Base-by-base conservation (phyloP, 2,113 vertebrate species). In the Laterallus jamaicensis region DNA sequence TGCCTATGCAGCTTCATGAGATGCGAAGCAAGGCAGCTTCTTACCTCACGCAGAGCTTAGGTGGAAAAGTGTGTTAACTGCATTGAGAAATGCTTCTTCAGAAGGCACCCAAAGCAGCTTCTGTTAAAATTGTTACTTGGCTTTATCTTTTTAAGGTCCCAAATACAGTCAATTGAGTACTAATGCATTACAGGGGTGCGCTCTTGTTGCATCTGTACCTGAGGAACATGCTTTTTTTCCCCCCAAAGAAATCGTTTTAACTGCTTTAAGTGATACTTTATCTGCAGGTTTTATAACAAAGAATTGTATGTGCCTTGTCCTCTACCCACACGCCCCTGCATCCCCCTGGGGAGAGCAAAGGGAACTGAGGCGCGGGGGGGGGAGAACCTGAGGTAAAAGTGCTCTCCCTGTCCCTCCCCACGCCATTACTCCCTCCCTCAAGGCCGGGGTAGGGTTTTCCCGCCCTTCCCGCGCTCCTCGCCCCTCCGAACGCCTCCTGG, bases 311-410 rank as follows among this genome's bases (percentile, higher is more conserved):
- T 47, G 17, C 44, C 44, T 47, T 25, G 25, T 35, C 18, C 26
- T 49, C 0, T 11, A 5, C 11, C 35, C 52, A 9, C 6, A 12
- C 16, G 6, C 3, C 3, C 13, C 1, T 9, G 4, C 2, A 0
- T 56, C 39, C 64, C 17, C 40, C 9, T 29, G 37, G 21, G 16
- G 59, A 18, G 12, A 44, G 55, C 16, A 21, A 42, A 31, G 39
- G 44, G 44, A 47, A 47, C 44, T 47, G 44, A 47, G 44, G 44
- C 17, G 44, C 17, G 17, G 44, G 44, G 42, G 44, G 42, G 44
- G 44, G 17, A 47, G 42, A 47, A 47, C 17, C 44, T 47, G 44
- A 47, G 44, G 44, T 47, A 47, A 47, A 47, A 47, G 44, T 19
- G 17, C 44, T 47, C 4, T 47, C 44, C 17, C 17, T 18, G 44